Percentiles rank a stretch among this genome's conserved stretches.
These are phyloP conservation scores for Vidua macroura DNA, from an alignment of 2,113 vertebrate species.

Conservation along the genomic window DNA sequence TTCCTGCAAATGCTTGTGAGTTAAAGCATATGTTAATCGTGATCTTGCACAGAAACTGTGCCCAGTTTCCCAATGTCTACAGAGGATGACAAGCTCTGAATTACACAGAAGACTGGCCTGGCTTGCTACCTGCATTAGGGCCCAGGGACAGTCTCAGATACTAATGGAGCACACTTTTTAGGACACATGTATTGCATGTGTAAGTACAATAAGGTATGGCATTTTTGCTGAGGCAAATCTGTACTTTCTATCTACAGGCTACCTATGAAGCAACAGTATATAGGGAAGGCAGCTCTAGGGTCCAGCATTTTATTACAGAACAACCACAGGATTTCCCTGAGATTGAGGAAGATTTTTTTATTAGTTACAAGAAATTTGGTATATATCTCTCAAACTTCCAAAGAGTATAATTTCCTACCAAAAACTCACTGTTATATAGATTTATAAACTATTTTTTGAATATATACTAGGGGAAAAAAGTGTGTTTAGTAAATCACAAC, in stretches of 20 bases:
- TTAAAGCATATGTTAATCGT: not conserved
- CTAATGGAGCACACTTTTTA: not conserved
- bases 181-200: no score
- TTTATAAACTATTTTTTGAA: not conserved
- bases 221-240: not conserved
- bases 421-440: not conserved
- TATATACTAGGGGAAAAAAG: not conserved
- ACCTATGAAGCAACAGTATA: not conserved
- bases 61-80: not conserved
- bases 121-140: not conserved
- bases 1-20: not conserved
- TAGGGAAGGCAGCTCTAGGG: not conserved
- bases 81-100: not conserved
- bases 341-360: not conserved
- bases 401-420: not conserved
- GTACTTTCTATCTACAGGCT: not conserved
- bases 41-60: not conserved
- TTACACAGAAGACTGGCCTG: not conserved
- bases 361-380: not conserved
- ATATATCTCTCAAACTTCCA: not conserved
- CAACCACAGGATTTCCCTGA: not conserved
- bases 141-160: not conserved
- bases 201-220: not conserved
- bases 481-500: not conserved
- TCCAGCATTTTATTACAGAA: not conserved